phyloP scores from a whole-genome alignment of 2,888 invertebrate genomes.

The Diloba caeruleocephala region DNA sequence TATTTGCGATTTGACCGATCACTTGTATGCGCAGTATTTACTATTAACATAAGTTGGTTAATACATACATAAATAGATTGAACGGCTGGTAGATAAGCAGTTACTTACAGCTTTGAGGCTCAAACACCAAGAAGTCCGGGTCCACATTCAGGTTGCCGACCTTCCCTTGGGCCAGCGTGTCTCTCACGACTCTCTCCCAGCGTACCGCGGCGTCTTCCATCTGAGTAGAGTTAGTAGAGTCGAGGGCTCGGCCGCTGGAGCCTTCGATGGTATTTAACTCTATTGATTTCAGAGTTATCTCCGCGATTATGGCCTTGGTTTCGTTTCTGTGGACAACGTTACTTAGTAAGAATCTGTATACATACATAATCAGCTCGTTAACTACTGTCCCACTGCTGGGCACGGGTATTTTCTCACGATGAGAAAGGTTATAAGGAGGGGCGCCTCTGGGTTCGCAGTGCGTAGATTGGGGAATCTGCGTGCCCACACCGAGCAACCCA shows the following conservation, averaged over 20 bases:
- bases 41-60: no score
- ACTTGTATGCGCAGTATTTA: no score
- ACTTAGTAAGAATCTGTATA: no score
- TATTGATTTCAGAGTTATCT: constrained; percentile 93
- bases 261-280: constrained; percentile 91
- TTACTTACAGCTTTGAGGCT: constrained; percentile 91
- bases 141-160: constrained; percentile 95
- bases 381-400: no score
- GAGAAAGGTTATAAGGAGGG: no score
- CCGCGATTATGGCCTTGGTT: constrained; percentile 92
- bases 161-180: constrained; percentile 92
- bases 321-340: constrained; percentile 74
- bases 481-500: no score
- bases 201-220: constrained; percentile 63
- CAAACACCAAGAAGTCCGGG: constrained; percentile 93
- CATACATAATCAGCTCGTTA: no score
- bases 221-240: constrained; percentile 57
- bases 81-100: not conserved
- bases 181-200: constrained; percentile 90
- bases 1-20: no score
- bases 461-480: no score
- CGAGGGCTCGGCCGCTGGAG: constrained; percentile 77
- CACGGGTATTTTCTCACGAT: no score
- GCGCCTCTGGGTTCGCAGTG: no score
- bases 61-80: no score